Evolutionary conservation across 2,113 vertebrate species (phyloP), one percentile per base, ranked within the genome.

Genomic region (Octodon degus): DNA sequence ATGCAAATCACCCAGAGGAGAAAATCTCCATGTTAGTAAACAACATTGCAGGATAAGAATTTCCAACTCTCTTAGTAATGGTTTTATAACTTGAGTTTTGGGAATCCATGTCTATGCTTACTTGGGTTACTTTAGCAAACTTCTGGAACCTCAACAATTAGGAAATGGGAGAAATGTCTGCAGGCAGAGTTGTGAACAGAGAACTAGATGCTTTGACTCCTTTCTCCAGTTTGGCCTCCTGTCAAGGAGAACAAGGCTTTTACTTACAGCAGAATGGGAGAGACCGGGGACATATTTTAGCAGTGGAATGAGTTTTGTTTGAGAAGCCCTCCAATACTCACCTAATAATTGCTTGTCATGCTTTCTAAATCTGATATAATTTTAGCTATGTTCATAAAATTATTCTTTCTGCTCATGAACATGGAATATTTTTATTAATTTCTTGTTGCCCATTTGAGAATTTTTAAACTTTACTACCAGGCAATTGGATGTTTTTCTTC

Each of bases 401-500:
- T 83, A n/a, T 74, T 53, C 5, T 25, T 91, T 89, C 90, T 85
- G 76, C 37, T 68, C 22, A 85, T 70, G 58, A 30, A 72, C 79
- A 43, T 76, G 34, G 30, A 89, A 47, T 63, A 88, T 85, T 81
- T 96, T 84, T 20, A 84, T 80, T 87, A 63, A 87, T 93, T 93
- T 93, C 16, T 80, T 76, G 1, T 76, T 70, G 83, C 63, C 50
- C 30, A 32, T 40, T 79, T 81, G 22, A 43, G 24, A 1, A 63
- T 62, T 93, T 83, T 92, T 25, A 68, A 87, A 37, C 0, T 53
- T 76, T 92, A 90, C 63, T 47, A 14, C 17, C 20, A 88, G 37
- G 24, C 16, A 80, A n/a, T 2, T 55, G 24, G 19, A 22, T 91
- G 40, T 83, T 94, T 63, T 32, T 32, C 37, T 91, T 81, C 47